Evolutionary conservation across 2,113 vertebrate genomes (phyloP), one percentile per base, ranked within the genome.

Genomic region (Nyctereutes procyonoides): DNA sequence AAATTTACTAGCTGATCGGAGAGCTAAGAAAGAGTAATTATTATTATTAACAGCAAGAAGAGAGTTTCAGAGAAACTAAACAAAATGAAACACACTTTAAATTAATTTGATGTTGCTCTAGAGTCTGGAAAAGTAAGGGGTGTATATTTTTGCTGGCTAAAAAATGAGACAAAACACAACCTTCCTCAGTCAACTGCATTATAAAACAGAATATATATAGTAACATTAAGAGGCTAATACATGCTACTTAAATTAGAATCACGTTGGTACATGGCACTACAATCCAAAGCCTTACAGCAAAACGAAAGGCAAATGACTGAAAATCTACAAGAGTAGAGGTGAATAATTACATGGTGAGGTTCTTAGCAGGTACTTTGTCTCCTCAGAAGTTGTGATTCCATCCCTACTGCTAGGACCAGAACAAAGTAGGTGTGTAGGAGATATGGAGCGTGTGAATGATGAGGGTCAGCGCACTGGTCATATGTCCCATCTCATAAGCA

Each of bases 41-140:
- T 98, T 93, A 90, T 90, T 96, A 97, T 96, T 97, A 95, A 96
- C 74, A 95, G 90, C 67, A 93, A 73, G 62, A 63, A 84, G 51
- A 91, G 86, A 93, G 76, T 95, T 83, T 96, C 58, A 35, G 74
- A 90, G 90, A 95, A 96, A 92, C 62, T 92, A 89, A 97, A 95
- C 62, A 96, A 96, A 96, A 95, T 94, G 80, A 96, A 98, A 81
- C 76, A 96, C 67, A 95, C 79, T 97, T 97, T 96, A 97, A 95
- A 81, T 95, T 95, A 97, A 97, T 96, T 97, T 98, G 90, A 97
- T 96, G 62, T 97, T 97, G 92, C 80, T 93, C 77, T 77, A 96
- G 93, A 95, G 79, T 95, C 90, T 97, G 81, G 83, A 92, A 95
- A 95, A 93, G 67, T 88, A 95, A 88, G 58, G 86, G 10, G 26